phyloP scores from a whole-genome alignment of 2,888 invertebrate species.

The Ichneumon xanthorius region DNA sequence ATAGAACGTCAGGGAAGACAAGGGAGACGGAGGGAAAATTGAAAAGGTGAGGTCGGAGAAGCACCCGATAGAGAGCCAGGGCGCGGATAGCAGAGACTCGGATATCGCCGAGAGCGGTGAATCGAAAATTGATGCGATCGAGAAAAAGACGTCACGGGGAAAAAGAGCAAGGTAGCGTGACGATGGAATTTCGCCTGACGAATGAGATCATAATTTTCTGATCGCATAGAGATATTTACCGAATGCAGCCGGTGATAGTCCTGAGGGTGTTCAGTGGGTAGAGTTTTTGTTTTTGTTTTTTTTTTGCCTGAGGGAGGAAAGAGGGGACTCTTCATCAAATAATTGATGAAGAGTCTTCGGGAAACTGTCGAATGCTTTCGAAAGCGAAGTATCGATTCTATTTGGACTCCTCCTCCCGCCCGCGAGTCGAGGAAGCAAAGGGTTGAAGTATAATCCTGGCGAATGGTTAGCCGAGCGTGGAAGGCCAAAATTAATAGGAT shows the following conservation, averaged over 20 bases:
- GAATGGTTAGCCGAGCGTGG: slow-evolving; percentile 72
- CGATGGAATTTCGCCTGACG: slow-evolving; percentile 37
- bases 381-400: slow-evolving; percentile 54
- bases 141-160: slow-evolving; percentile 54
- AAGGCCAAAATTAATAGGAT: slow-evolving; percentile 76
- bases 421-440: slow-evolving; percentile 62
- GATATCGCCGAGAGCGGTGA: slow-evolving; percentile 43
- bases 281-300: slow-evolving; percentile 1
- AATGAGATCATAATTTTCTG: slow-evolving; percentile 63
- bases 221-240: not conserved
- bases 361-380: slow-evolving; percentile 46
- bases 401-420: slow-evolving; percentile 54
- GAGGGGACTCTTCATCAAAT: slow-evolving; percentile 32
- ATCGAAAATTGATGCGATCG: slow-evolving; percentile 60
- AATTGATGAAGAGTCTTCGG: slow-evolving; percentile 41
- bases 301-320: slow-evolving; percentile 21
- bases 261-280: not conserved
- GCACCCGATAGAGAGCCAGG: not conserved
- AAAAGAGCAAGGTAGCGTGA: slow-evolving; percentile 62
- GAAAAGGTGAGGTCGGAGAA: slow-evolving; percentile 4
- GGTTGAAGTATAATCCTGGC: slow-evolving; percentile 74
- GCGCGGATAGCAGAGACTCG: slow-evolving; percentile 6
- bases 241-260: not conserved
- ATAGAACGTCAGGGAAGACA: not conserved
- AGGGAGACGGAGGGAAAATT: not conserved